These are phyloP conservation scores for Aphelocoma californica DNA, from an alignment of 2,797 vertebrate genomes.

Conservation along the genomic window DNA sequence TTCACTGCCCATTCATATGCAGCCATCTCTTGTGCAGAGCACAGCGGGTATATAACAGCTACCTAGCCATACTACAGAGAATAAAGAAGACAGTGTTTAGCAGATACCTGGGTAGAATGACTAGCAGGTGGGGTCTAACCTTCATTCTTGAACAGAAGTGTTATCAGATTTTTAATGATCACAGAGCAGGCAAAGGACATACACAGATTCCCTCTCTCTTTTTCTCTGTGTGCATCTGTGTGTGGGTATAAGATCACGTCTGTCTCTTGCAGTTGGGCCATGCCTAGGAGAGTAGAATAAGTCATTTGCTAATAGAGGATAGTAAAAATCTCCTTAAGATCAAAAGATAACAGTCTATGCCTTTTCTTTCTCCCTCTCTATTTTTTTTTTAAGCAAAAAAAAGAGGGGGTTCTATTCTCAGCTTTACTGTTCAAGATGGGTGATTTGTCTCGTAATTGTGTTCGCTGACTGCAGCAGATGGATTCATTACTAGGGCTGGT, in stretches of 20 bases:
- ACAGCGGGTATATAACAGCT: constrained; percentile 46
- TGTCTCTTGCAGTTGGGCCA: background rate
- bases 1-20: constrained; percentile 37
- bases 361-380: background rate
- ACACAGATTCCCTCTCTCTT: background rate
- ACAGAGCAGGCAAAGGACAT: background rate
- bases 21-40: constrained; percentile 13
- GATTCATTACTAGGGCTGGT: constrained; percentile 59
- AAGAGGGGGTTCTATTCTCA: background rate
- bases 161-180: constrained; percentile 51
- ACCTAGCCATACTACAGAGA: background rate
- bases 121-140: constrained; percentile 33
- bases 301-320: background rate
- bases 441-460: constrained; percentile 49
- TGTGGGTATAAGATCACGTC: background rate
- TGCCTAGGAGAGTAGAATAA: constrained; percentile 10
- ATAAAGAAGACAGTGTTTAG: constrained; percentile 47
- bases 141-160: constrained; percentile 22
- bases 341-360: background rate
- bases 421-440: background rate
- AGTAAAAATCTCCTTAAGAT: constrained; percentile 10
- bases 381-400: fast-evolving
- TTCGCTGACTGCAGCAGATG: constrained; percentile 47
- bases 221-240: constrained; percentile 4
- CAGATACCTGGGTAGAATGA: constrained; percentile 31